Conservation (phyloP, 1,140 invertebrate species). For the Drosophila bifasciata region DNA sequence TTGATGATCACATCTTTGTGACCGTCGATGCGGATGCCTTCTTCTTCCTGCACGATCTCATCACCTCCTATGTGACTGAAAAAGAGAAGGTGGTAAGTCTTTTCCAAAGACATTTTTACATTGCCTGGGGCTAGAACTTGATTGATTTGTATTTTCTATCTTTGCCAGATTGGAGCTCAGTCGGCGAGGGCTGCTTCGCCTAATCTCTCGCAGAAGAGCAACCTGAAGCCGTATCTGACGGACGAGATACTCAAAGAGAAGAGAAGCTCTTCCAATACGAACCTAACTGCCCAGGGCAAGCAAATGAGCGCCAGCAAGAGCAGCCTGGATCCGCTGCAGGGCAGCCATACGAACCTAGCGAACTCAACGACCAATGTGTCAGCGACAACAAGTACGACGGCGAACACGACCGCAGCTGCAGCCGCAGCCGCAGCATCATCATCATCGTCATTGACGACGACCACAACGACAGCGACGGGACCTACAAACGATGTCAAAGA, state of each 20-base stretch:
- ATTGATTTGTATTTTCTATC: not conserved
- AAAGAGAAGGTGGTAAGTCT: conserved; percentile 92
- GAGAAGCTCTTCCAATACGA: conserved; percentile 56
- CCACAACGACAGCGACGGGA: conserved; percentile 23
- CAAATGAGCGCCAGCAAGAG: conserved; percentile 70
- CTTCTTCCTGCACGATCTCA: conserved; percentile 98
- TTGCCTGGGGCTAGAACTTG: not conserved
- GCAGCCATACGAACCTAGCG: conserved; percentile 66
- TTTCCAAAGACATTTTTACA: not conserved
- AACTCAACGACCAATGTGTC: conserved; percentile 28
- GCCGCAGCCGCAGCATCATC: conserved; percentile 19
- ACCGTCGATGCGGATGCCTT: conserved; percentile 99
- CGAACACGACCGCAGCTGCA: conserved; percentile 16
- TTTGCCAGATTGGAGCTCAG: conserved; percentile 71
- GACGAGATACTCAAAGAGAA: conserved; percentile 76
- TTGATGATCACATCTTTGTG: conserved; percentile 99
- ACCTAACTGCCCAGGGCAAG: conserved; percentile 64
- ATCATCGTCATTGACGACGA: not conserved
- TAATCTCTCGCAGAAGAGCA: conserved; percentile 78
- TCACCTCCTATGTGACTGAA: conserved; percentile 97
- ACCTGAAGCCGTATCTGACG: conserved; percentile 72
- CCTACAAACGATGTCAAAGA: conserved; percentile 47
- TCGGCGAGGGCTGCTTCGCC: conserved; percentile 77
- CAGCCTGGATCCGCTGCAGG: conserved; percentile 67
- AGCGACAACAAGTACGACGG: conserved; percentile 17